Conservation (phyloP, 2,888 invertebrate genomes). For the Tetranychus truncatus region DNA sequence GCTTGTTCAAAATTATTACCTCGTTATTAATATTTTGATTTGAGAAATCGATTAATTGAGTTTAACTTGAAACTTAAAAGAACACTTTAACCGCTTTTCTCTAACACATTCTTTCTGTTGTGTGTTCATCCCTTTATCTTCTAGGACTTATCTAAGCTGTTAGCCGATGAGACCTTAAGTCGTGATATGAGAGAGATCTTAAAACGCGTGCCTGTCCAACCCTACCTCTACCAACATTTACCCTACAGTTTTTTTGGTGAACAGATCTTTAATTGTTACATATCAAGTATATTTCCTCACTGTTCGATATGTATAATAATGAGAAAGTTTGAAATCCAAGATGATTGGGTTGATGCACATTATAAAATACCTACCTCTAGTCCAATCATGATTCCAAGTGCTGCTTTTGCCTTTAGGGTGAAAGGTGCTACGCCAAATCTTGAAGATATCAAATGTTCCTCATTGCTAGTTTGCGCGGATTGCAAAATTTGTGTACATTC, state of each 20-base stretch:
- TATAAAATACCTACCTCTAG: conserved; percentile 14
- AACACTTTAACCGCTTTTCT: neutral
- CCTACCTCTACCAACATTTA: conserved; percentile 2
- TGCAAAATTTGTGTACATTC: conserved; percentile 44
- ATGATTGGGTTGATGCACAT: neutral
- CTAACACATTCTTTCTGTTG: neutral
- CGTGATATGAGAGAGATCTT: neutral
- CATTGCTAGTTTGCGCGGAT: conserved; percentile 39
- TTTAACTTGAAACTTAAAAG: too few relatives aligned
- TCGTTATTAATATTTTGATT: too few relatives aligned
- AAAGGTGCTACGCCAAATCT: conserved; percentile 28
- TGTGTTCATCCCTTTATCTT: neutral
- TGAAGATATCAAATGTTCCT: conserved; percentile 31
- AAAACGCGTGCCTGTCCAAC: neutral
- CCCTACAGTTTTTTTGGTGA: conserved; percentile 10
- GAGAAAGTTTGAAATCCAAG: conserved; percentile 25
- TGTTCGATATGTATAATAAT: conserved; percentile 44
- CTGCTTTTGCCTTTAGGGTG: conserved; percentile 31
- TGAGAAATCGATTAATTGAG: too few relatives aligned
- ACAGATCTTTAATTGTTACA: conserved; percentile 15
- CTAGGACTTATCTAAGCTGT: neutral
- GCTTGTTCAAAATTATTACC: too few relatives aligned
- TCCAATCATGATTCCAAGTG: conserved; percentile 23
- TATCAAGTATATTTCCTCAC: conserved; percentile 39
- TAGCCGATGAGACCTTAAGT: neutral